phyloP scores from a whole-genome alignment of 2,888 invertebrate species.

The Hypomecis atomaria region DNA sequence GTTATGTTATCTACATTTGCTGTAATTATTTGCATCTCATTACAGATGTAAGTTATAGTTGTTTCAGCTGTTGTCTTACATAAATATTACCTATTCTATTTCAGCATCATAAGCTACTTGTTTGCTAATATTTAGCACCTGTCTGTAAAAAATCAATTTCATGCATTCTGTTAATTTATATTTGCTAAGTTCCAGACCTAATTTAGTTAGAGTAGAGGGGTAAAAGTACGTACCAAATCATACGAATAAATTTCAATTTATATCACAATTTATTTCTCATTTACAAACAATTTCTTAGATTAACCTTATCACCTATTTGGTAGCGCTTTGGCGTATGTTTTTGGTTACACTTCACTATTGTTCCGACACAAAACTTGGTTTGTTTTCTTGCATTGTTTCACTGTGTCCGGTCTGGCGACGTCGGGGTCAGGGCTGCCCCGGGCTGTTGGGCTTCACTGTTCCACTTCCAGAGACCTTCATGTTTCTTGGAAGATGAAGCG shows the following conservation, averaged over 20 bases:
- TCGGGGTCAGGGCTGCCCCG: conserved; percentile 47
- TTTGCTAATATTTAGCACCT: not conserved
- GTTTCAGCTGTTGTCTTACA: not conserved
- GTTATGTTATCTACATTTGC: not conserved
- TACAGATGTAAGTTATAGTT: not conserved
- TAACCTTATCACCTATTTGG: conserved; percentile 57
- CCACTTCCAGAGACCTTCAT: conserved; percentile 47
- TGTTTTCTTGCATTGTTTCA: conserved; percentile 39
- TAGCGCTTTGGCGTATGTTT: conserved; percentile 54
- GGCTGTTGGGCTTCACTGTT: conserved; percentile 50
- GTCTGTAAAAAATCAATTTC: not conserved
- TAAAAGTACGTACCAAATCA: conserved; percentile 36
- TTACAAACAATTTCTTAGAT: conserved; percentile 47
- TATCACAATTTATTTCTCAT: conserved; percentile 44
- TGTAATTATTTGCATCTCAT: conserved; percentile 6
- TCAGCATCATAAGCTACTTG: not conserved
- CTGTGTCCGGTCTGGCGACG: conserved; percentile 43
- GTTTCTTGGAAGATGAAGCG: conserved; percentile 50
- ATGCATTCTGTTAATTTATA: not conserved
- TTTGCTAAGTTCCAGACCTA: too few species aligned
- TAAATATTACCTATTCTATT: not conserved
- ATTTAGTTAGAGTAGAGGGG: conserved; percentile 1
- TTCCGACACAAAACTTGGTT: conserved; percentile 42
- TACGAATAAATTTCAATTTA: conserved; percentile 35
- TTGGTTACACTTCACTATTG: conserved; percentile 63